Percentiles rank a stretch among this genome's conserved stretches.
Conservation (phyloP, 2,113 vertebrate genomes). For the Dicaeum eximium region DNA sequence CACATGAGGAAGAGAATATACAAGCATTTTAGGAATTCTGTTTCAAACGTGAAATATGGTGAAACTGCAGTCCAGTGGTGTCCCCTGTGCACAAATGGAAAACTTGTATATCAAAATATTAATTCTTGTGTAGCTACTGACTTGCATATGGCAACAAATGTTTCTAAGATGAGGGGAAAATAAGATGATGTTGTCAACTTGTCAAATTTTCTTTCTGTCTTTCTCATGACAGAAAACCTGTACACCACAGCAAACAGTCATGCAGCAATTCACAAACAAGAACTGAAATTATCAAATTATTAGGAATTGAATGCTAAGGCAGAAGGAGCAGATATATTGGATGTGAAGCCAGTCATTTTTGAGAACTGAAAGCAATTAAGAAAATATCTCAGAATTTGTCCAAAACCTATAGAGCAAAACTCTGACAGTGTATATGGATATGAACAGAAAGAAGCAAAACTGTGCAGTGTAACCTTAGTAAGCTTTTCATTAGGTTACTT, state of each 20-base stretch:
- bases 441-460: conserved; percentile 21
- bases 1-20: neutral
- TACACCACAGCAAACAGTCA: neutral
- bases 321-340: neutral
- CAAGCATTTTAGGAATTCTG: neutral
- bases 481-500: neutral
- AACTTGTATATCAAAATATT: neutral
- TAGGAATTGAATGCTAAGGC: conserved; percentile 2
- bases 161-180: neutral
- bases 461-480: neutral
- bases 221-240: neutral
- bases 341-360: conserved; percentile 11
- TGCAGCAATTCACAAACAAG: neutral
- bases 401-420: neutral
- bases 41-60: neutral
- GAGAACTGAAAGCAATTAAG: conserved; percentile 31
- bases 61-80: neutral
- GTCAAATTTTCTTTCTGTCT: neutral
- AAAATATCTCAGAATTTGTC: neutral
- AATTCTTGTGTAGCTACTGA: neutral
- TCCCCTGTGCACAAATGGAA: neutral
- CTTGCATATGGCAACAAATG: neutral
- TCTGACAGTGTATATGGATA: neutral
- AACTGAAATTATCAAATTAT: conserved; percentile 3
- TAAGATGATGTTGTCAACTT: neutral